Conservation (phyloP, 2,888 invertebrate species). For the Andrena bucephala region DNA sequence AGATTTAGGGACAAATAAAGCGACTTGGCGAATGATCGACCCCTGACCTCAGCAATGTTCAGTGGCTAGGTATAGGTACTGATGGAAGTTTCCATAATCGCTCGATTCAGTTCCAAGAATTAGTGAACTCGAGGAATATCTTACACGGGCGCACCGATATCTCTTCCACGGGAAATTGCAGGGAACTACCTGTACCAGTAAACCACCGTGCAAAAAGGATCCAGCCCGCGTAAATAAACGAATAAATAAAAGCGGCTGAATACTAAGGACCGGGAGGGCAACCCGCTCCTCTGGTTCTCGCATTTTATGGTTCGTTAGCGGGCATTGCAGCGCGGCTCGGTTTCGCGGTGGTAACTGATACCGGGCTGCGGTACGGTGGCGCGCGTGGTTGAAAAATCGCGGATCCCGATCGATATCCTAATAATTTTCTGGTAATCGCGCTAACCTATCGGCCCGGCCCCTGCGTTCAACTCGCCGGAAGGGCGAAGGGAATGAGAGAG, state of each 20-base stretch:
- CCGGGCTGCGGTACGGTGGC: slow-evolving; percentile 45
- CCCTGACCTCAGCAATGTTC: background rate
- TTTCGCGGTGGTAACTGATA: slow-evolving; percentile 62
- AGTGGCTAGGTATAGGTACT: background rate
- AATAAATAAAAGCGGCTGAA: slow-evolving; percentile 1
- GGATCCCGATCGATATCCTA: slow-evolving; percentile 73
- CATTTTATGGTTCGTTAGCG: slow-evolving; percentile 70
- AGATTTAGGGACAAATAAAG: slow-evolving; percentile 44
- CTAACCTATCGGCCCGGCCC: slow-evolving; percentile 65
- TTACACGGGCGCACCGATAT: no score
- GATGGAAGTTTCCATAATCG: no score
- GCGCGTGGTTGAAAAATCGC: slow-evolving; percentile 52
- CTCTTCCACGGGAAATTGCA: no score
- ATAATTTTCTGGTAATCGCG: slow-evolving; percentile 76
- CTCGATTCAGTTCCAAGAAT: no score
- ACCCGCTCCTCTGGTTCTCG: slow-evolving; percentile 43
- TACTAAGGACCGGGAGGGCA: background rate
- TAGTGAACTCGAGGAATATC: no score
- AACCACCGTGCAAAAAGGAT: background rate
- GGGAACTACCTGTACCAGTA: background rate
- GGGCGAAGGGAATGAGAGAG: background rate
- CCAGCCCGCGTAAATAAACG: background rate
- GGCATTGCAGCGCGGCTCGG: slow-evolving; percentile 39
- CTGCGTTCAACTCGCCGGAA: slow-evolving; percentile 10
- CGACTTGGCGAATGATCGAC: background rate